A percentile compares a stretch with the other conserved stretches of the same genome.
Evolutionary conservation across 2,797 vertebrate genomes (phyloP).

Genomic region (Sebastes umbrosus): DNA sequence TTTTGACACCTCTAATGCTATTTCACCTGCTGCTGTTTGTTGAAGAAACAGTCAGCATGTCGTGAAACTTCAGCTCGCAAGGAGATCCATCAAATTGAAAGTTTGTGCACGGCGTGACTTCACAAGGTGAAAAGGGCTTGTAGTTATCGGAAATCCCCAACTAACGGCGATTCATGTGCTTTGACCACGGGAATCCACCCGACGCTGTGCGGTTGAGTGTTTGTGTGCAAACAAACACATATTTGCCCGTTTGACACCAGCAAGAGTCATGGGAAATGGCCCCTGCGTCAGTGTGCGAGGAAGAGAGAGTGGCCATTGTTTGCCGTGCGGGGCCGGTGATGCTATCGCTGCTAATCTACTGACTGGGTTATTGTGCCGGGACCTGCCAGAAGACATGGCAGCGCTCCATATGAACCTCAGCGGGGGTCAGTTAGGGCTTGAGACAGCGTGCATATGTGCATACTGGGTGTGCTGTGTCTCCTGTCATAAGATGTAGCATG

Average conservation of each 20-base stretch:
- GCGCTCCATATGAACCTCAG: slow-evolving; percentile 20
- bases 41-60: neutral
- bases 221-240: slow-evolving; percentile 24
- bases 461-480: neutral
- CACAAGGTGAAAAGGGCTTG: neutral
- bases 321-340: slow-evolving; percentile 29
- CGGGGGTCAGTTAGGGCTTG: slow-evolving; percentile 5
- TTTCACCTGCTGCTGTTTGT: slow-evolving; percentile 23
- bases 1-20: slow-evolving; percentile 20
- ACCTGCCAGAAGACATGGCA: slow-evolving; percentile 33
- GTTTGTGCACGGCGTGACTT: neutral
- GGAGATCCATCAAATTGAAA: slow-evolving; percentile 6
- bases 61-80: neutral
- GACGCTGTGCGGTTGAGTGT: neutral
- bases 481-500: neutral
- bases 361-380: slow-evolving; percentile 43
- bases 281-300: neutral
- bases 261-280: slow-evolving; percentile 32
- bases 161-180: neutral
- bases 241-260: slow-evolving; percentile 23
- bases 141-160: neutral
- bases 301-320: slow-evolving; percentile 52
- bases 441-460: slow-evolving; percentile 5
- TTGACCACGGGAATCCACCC: neutral
- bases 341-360: slow-evolving; percentile 56